Evolutionary conservation across 2,797 vertebrate genomes (phyloP).

Genomic region (Syngnathus rostellatus): DNA sequence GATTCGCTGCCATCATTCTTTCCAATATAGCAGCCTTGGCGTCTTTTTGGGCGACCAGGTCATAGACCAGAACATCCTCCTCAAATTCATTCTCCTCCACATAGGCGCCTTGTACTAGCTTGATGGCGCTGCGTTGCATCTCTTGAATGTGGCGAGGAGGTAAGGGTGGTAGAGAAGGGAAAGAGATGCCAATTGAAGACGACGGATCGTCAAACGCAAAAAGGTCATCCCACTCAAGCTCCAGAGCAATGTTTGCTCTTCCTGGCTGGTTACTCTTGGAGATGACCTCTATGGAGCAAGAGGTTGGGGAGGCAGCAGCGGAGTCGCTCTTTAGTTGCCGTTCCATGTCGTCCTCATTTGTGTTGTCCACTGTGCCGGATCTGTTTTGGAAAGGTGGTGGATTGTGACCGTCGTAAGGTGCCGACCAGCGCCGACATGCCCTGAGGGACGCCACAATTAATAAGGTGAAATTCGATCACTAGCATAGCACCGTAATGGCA

Average conservation of each 20-base stretch:
- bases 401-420: slow-evolving; percentile 80
- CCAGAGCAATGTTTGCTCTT: slow-evolving; percentile 53
- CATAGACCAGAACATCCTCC: slow-evolving; percentile 86
- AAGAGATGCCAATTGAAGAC: neutral
- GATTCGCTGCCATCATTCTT: slow-evolving; percentile 16
- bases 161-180: slow-evolving; percentile 23
- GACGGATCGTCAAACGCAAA: slow-evolving; percentile 56
- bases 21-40: slow-evolving; percentile 54
- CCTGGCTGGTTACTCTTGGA: slow-evolving; percentile 53
- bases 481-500: neutral
- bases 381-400: slow-evolving; percentile 68
- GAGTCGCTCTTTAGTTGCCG: slow-evolving; percentile 26
- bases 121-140: slow-evolving; percentile 81
- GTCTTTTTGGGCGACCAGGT: slow-evolving; percentile 82
- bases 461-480: neutral
- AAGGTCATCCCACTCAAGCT: slow-evolving; percentile 93
- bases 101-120: slow-evolving; percentile 80
- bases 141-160: slow-evolving; percentile 84
- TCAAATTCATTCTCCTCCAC: slow-evolving; percentile 90
- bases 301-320: slow-evolving; percentile 29
- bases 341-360: slow-evolving; percentile 23
- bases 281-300: slow-evolving; percentile 34
- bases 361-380: slow-evolving; percentile 18
- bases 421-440: slow-evolving; percentile 85
- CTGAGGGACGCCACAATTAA: slow-evolving; percentile 28